Conservation (phyloP, 2,888 invertebrate genomes). For the Liodrosophila aerea region DNA sequence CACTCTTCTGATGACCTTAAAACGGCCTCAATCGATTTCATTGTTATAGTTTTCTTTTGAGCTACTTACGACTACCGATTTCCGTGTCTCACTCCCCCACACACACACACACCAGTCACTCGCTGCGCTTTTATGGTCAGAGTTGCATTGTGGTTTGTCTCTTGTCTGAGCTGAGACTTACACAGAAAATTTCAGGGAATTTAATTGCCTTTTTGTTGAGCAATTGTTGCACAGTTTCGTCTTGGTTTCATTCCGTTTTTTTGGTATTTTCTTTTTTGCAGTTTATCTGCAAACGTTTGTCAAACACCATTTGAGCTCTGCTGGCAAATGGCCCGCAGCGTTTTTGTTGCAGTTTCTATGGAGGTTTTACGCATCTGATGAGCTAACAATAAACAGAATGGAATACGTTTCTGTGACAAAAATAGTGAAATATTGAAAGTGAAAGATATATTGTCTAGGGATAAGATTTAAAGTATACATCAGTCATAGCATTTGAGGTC, state of each 20-base stretch:
- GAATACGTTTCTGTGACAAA: neutral
- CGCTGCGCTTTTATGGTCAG: constrained; percentile 37
- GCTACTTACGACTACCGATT: constrained; percentile 47
- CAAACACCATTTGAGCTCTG: constrained; percentile 35
- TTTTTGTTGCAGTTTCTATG: constrained; percentile 57
- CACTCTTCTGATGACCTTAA: constrained; percentile 45
- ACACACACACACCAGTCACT: neutral
- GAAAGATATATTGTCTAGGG: too few species aligned
- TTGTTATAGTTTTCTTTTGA: constrained; percentile 22
- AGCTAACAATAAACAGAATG: constrained; percentile 38
- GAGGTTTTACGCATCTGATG: constrained; percentile 54
- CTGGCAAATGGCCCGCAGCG: constrained; percentile 70
- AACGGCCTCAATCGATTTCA: constrained; percentile 35
- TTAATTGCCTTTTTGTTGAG: constrained; percentile 65
- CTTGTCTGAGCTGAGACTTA: constrained; percentile 29
- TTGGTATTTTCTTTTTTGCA: constrained; percentile 26
- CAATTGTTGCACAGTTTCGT: constrained; percentile 40
- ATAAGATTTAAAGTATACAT: neutral
- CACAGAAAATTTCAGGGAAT: constrained; percentile 61
- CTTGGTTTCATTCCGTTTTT: constrained; percentile 10
- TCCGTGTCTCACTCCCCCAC: constrained; percentile 12
- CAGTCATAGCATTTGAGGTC: too few species aligned
- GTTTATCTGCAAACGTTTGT: constrained; percentile 43
- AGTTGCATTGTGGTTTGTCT: constrained; percentile 61
- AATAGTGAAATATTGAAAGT: neutral